Base-by-base conservation (phyloP, 1,140 invertebrate species). In the Ganaspis sp. region DNA sequence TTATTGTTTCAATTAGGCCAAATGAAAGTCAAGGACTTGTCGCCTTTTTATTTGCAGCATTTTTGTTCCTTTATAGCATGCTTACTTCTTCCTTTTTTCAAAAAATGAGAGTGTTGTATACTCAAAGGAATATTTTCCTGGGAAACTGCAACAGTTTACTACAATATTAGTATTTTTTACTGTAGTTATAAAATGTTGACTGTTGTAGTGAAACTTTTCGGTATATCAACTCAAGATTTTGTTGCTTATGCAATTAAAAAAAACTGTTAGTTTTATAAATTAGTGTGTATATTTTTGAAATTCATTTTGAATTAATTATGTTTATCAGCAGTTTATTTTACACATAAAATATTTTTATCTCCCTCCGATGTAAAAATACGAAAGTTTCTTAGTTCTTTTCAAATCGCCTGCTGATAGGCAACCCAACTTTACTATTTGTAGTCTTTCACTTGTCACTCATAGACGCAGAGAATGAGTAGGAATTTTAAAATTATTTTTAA, bases 11-110 rank as follows among this genome's bases (percentile, higher is more conserved):
- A 70, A 70, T 38, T 70, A 42, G n/a, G 34, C 38, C 17, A 11
- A 40, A 70, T 70, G 34, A 70, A 40, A 70, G 21, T 70, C 3
- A 70, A 38, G n/a, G 69, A 70, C 38, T 40, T 70, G 40, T 70
- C 19, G 38, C n/a, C 9, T 21, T 11, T 70, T 70, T 70, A 12
- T 42, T 70, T 70, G n/a, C 37, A 40, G 0, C 9, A n/a, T 4
- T 38, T 40, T 70, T n/a, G 11, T 38, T 12, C 5, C 38, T 70
- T 19, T 69, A 15, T 34, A 9, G 12, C 49, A 29, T 26, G 26
- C 1, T 12, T 8, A 8, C 12, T 19, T 11, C 9, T 4, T 21
- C 1, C 23, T 21, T 54, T 4, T 21, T 21, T 54, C 0, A n/a
- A 2, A 49, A 17, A 49, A 34, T 6, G 6, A 34, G 2, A 34